Evolutionary conservation across 1,140 invertebrate species (phyloP), one percentile per base, ranked within the genome.

Genomic region (Cecropterus lyciades): DNA sequence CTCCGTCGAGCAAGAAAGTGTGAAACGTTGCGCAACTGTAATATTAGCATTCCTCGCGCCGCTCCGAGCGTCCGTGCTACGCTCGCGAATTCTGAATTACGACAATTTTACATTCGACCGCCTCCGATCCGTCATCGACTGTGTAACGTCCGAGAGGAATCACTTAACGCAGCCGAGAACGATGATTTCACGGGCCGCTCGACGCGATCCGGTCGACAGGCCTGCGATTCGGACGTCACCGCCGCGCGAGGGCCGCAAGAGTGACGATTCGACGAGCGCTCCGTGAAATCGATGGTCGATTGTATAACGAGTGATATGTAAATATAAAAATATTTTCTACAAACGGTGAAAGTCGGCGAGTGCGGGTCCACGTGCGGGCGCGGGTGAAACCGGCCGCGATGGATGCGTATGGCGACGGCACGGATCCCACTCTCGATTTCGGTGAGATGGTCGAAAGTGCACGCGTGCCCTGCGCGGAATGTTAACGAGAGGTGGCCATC

Each of bases 361-460:
- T 6, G 16, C 46, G 37, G 59, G 55, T 59, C 40, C 64, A 49
- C 52, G 40, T 30, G 49, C 37, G 53, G 69, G 62, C 59, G 52
- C 59, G 63, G 24, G 73, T 73, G 77, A 80, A 76, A 78, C 72
- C 65, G 65, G 66, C 57, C 62, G 70, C 67, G 70, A 65, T 65
- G 43, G 48, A 63, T 52, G 59, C 67, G 37, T 46, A 55, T 24
- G 13, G 57, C 52, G 64, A 17, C 16, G 62, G n/a, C 66, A 66
- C 65, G 72, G 73, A 62, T 64, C 48, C 55, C 79, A 82, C 81
- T 84, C 81, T 83, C 83, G 74, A 51, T 85, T 85, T 83, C 79
- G 70, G 67, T 57, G 69, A 66, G 56, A 73, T 68, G 69, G 68
- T 69, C 49, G 72, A 79, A 79, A 79, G 77, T 78, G 78, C 51